Percentiles rank a stretch among this genome's conserved stretches.
Evolutionary conservation across 1,140 invertebrate genomes (phyloP).

Genomic region (Temnothorax longispinosus): DNA sequence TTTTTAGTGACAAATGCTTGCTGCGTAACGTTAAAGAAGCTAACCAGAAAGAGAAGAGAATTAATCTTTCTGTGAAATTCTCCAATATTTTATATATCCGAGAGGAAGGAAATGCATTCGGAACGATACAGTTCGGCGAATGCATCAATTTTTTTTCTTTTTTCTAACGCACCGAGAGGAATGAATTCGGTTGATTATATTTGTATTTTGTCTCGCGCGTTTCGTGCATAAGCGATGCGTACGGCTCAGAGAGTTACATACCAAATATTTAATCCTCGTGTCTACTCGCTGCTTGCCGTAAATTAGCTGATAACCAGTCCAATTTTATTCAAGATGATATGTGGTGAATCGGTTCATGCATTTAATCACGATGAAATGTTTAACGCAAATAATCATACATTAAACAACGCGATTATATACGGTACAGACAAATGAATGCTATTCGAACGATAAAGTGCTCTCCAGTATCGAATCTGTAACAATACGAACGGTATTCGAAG

Average conservation of each 20-base stretch:
- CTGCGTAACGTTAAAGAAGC: not conserved
- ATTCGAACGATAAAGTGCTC: slow-evolving; percentile 44
- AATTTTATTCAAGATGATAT: slow-evolving; percentile 61
- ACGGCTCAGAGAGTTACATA: not conserved
- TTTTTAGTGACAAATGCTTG: slow-evolving; percentile 8
- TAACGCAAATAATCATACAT: slow-evolving; percentile 54
- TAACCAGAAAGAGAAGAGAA: not conserved
- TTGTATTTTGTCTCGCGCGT: slow-evolving; percentile 23
- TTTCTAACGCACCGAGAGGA: not conserved
- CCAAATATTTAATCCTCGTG: slow-evolving; percentile 46
- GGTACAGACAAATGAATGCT: slow-evolving; percentile 26
- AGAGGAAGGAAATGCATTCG: not conserved
- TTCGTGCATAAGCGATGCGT: slow-evolving; percentile 16
- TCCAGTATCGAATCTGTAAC: slow-evolving; percentile 27
- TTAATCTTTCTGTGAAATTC: not conserved
- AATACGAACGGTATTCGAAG: slow-evolving; percentile 10
- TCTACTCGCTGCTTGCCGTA: slow-evolving; percentile 31
- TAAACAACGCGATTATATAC: slow-evolving; percentile 46
- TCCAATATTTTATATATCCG: slow-evolving; percentile 4
- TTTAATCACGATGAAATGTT: slow-evolving; percentile 59
- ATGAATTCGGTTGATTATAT: slow-evolving; percentile 16
- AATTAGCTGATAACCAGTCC: slow-evolving; percentile 46
- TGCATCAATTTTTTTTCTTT: not conserved
- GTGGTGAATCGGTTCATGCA: slow-evolving; percentile 18
- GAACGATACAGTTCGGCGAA: not conserved